Percentiles rank a stretch among this genome's conserved stretches.
Evolutionary conservation across 2,113 vertebrate genomes (phyloP).

Genomic region (Apteryx mantelli): DNA sequence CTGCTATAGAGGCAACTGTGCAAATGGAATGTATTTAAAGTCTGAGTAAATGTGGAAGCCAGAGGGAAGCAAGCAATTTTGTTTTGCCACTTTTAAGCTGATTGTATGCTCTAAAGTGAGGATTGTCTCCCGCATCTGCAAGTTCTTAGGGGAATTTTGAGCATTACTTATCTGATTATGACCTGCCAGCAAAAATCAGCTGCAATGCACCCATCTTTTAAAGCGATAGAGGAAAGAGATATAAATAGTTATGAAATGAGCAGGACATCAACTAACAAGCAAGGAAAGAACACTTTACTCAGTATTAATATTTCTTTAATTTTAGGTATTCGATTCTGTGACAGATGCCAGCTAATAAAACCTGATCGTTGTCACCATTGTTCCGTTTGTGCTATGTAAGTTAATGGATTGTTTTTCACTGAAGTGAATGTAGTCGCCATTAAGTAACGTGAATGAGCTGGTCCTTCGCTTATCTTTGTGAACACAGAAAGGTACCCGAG

Average conservation of each 20-base stretch:
- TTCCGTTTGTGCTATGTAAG: slow-evolving; percentile 96
- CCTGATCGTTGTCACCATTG: slow-evolving; percentile 98
- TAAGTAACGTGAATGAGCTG: background rate
- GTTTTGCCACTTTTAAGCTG: background rate
- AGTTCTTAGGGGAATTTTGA: background rate
- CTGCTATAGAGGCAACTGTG: background rate
- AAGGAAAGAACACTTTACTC: background rate
- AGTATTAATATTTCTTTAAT: slow-evolving; percentile 25
- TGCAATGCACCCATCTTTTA: background rate
- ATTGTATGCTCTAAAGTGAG: background rate
- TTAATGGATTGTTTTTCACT: slow-evolving; percentile 8
- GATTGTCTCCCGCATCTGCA: background rate
- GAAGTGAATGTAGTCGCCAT: background rate
- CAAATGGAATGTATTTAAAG: background rate
- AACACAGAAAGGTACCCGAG: background rate
- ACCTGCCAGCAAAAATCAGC: background rate
- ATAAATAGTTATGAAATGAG: background rate
- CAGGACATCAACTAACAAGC: background rate
- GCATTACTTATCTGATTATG: background rate
- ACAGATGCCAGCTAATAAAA: slow-evolving; percentile 96
- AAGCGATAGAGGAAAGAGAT: background rate
- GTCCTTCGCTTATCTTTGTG: background rate
- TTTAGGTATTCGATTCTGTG: slow-evolving; percentile 96
- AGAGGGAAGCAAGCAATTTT: accelerated
- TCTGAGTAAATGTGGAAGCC: background rate